Evolutionary conservation across 1,140 invertebrate species (phyloP).

Genomic region (Solen grandis): DNA sequence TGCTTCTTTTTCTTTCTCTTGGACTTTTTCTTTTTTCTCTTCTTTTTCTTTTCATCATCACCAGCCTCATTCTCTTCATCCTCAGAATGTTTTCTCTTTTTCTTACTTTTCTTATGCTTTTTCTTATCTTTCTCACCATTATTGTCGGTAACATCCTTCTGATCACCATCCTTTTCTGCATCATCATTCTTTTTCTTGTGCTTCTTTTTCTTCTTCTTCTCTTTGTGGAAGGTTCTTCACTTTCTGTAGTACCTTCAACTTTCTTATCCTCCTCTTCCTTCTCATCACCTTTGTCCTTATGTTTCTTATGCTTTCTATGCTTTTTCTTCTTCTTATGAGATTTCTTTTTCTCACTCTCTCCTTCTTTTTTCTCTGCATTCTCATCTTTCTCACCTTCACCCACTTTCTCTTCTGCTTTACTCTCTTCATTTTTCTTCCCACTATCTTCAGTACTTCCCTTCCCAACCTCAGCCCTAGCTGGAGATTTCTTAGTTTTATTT

Average conservation of each 20-base stretch:
- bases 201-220: conserved; percentile 65
- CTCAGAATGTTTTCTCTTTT: conserved; percentile 50
- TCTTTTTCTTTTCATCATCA: conserved; percentile 54
- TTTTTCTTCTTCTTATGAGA: conserved; percentile 55
- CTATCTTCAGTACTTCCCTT: conserved; percentile 16
- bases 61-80: conserved; percentile 54
- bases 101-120: conserved; percentile 61
- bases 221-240: conserved; percentile 40
- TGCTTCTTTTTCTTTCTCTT: conserved; percentile 54
- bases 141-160: conserved; percentile 21
- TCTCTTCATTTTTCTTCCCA: conserved; percentile 19
- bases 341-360: conserved; percentile 41
- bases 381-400: conserved; percentile 34
- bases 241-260: conserved; percentile 12
- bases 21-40: conserved; percentile 48
- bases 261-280: conserved; percentile 51
- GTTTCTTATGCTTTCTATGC: conserved; percentile 60
- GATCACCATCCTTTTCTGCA: conserved; percentile 29
- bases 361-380: conserved; percentile 14
- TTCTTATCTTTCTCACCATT: conserved; percentile 58
- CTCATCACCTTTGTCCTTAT: conserved; percentile 43
- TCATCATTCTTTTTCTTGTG: conserved; percentile 55
- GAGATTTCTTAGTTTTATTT: conserved; percentile 2
- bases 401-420: conserved; percentile 11
- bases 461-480: neutral